These are phyloP conservation scores for Taeniopygia guttata DNA, from an alignment of 2,797 vertebrate genomes.

Conservation along the genomic window DNA sequence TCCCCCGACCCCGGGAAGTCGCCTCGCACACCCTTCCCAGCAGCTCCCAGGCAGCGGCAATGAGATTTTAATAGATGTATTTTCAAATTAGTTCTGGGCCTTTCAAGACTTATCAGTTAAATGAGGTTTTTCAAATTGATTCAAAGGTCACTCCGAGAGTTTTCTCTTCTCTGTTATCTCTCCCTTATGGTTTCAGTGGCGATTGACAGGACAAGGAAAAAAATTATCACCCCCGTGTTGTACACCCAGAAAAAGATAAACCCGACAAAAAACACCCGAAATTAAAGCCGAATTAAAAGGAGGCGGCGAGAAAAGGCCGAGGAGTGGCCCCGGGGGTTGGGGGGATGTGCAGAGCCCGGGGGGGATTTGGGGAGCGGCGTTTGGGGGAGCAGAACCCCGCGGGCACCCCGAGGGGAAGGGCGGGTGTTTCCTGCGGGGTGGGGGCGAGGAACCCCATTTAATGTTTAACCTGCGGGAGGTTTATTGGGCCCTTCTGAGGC, in stretches of 20 bases:
- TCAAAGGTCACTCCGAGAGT: constrained; percentile 75
- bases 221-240: neutral
- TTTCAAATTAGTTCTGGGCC: constrained; percentile 74
- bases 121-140: constrained; percentile 74
- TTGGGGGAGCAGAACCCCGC: neutral
- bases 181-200: constrained; percentile 42
- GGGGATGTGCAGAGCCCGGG: neutral
- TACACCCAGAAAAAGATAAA: neutral
- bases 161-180: constrained; percentile 55
- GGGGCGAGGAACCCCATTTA: neutral
- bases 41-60: constrained; percentile 56
- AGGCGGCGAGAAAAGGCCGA: neutral
- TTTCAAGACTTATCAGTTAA: constrained; percentile 80
- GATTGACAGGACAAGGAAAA: neutral
- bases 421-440: neutral
- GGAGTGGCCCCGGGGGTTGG: neutral
- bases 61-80: constrained; percentile 74
- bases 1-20: neutral
- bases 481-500: constrained; percentile 43
- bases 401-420: neutral
- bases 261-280: neutral
- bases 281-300: neutral
- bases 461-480: constrained; percentile 47
- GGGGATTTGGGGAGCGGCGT: neutral
- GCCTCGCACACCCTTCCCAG: constrained; percentile 2